Evolutionary conservation across 1,140 invertebrate species (phyloP).

Genomic region (Saccostrea cuccullata): DNA sequence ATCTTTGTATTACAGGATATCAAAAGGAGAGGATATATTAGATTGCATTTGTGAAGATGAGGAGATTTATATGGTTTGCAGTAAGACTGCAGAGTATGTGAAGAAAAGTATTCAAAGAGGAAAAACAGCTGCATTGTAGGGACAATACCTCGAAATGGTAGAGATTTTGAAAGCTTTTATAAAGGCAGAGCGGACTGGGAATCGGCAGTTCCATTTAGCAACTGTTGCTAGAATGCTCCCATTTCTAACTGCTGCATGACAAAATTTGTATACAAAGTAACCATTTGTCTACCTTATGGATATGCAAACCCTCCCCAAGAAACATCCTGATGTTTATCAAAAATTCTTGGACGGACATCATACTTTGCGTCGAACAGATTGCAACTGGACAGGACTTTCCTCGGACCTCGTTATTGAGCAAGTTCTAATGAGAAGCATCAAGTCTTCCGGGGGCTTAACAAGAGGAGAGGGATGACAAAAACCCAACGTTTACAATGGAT

Average conservation of each 20-base stretch:
- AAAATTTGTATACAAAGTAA: too few species aligned
- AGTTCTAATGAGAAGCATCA: not conserved
- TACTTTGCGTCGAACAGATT: constrained; percentile 43
- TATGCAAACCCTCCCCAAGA: too few species aligned
- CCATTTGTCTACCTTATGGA: too few species aligned
- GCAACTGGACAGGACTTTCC: constrained; percentile 37
- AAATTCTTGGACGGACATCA: not conserved
- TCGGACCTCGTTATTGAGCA: constrained; percentile 30
- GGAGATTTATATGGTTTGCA: too few species aligned
- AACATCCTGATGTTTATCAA: too few species aligned
- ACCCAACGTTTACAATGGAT: not conserved
- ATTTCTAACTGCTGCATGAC: constrained; percentile 73
- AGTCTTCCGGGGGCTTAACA: not conserved
- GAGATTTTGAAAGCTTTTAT: constrained; percentile 55
- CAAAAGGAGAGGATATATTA: too few species aligned
- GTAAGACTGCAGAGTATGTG: too few species aligned
- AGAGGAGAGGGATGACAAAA: constrained; percentile 25
- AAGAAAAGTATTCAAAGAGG: not conserved
- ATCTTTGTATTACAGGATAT: too few species aligned
- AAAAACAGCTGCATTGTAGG: constrained; percentile 50
- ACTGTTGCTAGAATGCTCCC: constrained; percentile 74
- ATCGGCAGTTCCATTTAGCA: constrained; percentile 56
- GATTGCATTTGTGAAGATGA: too few species aligned
- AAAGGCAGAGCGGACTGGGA: constrained; percentile 58
- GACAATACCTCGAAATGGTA: constrained; percentile 60